A percentile compares a stretch with the other conserved stretches of the same genome.
Evolutionary conservation across 2,113 vertebrate species (phyloP).

Genomic region (Aegotheles bennettii): DNA sequence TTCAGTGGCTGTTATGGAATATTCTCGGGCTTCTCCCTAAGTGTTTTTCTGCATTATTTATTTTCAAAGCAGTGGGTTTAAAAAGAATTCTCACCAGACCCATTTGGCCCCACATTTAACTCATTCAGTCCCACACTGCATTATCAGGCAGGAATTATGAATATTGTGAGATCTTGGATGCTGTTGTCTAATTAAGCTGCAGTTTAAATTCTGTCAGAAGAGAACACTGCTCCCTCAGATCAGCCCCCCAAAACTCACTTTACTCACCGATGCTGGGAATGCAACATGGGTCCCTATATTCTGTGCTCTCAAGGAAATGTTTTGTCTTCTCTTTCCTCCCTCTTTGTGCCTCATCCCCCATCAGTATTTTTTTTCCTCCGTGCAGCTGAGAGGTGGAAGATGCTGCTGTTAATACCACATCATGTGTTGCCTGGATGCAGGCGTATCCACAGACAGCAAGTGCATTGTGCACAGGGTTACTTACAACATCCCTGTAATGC

Average conservation of each 20-base stretch:
- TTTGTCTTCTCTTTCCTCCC: not conserved
- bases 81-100: constrained; percentile 14
- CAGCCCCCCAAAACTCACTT: not conserved
- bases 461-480: not conserved
- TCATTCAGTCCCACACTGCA: not conserved
- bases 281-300: not conserved
- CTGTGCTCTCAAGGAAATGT: not conserved
- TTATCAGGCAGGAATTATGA: not conserved
- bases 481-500: not conserved
- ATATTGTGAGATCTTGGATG: constrained; percentile 8
- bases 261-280: not conserved
- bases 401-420: not conserved
- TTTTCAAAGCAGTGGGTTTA: constrained; percentile 29
- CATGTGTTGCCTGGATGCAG: not conserved
- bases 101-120: not conserved
- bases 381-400: not conserved
- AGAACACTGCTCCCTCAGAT: not conserved
- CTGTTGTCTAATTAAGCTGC: constrained; percentile 17
- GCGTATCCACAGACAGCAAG: not conserved
- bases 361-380: not conserved
- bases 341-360: not conserved
- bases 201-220: not conserved
- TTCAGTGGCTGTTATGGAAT: constrained; percentile 13
- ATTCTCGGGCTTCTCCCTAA: constrained; percentile 11
- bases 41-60: constrained; percentile 55